Base-by-base conservation (phyloP, 2,113 vertebrate species). In the Oostethus manadensis region DNA sequence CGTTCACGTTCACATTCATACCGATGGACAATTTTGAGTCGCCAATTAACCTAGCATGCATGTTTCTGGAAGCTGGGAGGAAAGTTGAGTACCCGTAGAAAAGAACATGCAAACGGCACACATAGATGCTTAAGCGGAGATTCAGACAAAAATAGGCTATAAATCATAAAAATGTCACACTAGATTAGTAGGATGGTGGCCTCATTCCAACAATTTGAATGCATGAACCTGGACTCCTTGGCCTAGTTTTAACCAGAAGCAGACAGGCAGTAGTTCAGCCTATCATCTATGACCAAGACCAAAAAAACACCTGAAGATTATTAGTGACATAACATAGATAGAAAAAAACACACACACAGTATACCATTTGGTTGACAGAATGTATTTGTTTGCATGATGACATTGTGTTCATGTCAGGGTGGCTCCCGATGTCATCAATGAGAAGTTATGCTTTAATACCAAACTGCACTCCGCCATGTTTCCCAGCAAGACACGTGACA, bases 241-340 rank as follows among this genome's bases (percentile, higher is more conserved):
- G 58, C 23, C 54, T 1, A 17, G 44, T 57, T 42, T 8, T 22
- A 64, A 44, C 47, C 51, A 70, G 44, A 53, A 62, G 51, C 21
- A 35, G 20, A 29, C 51, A 57, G 58, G 59, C 48, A 61, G 54
- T 73, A 74, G 77, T 53, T 75, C 64, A 86, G 46, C 68, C 64
- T 44, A 61, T 80, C 68, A 78, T 58, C 57, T 29, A 56, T 1
- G 43, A 61, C 56, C 50, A 57, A 26, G 26, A 29, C 42, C 43
- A 46, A 29, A 29, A 60, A 70, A 58, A 76, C 62, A 45, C 26
- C 20, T 22, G 26, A 54, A 62, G 64, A 86, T 75, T 69, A 76
- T 74, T 62, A 42, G 46, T 48, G 47, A 70, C 1, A 56, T 49
- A 21, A 51, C 15, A 66, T 51, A 54, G 21, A 53, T 22, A 54